These are phyloP conservation scores for Chlorospingus flavigularis DNA, from an alignment of 2,797 vertebrate species.

Conservation along the genomic window DNA sequence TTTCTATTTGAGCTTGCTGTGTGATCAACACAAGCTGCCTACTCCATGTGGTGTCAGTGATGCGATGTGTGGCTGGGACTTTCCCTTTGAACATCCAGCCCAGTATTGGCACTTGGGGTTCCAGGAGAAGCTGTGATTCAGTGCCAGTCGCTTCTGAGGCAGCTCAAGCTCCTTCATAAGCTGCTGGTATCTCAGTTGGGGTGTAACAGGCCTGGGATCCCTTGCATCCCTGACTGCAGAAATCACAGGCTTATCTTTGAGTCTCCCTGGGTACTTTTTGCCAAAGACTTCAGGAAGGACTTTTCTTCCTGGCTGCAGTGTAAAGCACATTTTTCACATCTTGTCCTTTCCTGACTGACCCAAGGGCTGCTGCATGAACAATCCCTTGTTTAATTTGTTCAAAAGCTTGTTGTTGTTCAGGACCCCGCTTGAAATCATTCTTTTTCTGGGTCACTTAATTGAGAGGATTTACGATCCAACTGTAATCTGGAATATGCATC, in stretches of 20 bases:
- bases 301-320: background rate
- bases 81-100: background rate
- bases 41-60: fast-evolving
- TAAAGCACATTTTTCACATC: background rate
- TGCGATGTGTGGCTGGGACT: background rate
- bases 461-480: background rate
- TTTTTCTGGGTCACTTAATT: background rate
- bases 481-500: background rate
- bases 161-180: background rate
- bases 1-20: background rate
- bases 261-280: background rate
- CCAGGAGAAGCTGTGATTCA: background rate
- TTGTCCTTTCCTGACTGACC: background rate
- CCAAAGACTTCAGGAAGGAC: background rate
- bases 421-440: background rate
- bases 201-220: background rate
- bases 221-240: background rate
- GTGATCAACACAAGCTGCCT: background rate
- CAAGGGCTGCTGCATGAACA: background rate
- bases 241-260: background rate
- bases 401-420: background rate
- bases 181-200: background rate
- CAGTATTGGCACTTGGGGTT: background rate
- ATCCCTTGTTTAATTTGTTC: background rate
- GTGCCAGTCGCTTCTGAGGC: background rate